Evolutionary conservation across 23 tunicate species (phyloP).

Genomic region (Botrylloides violaceus): DNA sequence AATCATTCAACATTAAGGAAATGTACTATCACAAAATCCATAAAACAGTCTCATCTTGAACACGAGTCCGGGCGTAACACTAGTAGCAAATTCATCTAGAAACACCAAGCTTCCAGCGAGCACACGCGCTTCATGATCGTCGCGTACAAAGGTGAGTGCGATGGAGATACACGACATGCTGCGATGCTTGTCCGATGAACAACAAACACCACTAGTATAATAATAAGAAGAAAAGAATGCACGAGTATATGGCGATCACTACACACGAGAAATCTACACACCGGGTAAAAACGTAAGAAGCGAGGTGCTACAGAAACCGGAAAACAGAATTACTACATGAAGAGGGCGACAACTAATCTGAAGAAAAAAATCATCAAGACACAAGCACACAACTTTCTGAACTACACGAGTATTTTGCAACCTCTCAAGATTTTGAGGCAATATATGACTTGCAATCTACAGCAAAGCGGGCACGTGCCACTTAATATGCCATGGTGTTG

Average conservation of each 20-base stretch:
- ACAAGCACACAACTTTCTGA: too few relatives aligned
- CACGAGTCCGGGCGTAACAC: too few relatives aligned
- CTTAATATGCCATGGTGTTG: too few relatives aligned
- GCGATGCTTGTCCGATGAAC: too few relatives aligned
- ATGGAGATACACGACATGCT: too few relatives aligned
- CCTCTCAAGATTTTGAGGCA: too few relatives aligned
- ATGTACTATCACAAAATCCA: background rate
- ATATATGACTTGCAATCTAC: background rate
- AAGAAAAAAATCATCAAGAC: too few relatives aligned
- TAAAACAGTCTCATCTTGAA: too few relatives aligned
- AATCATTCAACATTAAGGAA: background rate
- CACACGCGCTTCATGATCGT: too few relatives aligned
- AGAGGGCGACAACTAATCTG: background rate
- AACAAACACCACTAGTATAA: background rate
- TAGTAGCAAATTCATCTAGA: background rate
- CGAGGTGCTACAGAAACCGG: background rate
- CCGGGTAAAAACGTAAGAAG: too few relatives aligned
- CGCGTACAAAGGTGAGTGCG: background rate
- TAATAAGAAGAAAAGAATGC: background rate
- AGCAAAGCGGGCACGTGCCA: background rate
- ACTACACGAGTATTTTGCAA: too few relatives aligned
- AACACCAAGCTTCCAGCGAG: background rate
- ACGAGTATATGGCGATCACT: background rate
- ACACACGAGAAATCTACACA: background rate
- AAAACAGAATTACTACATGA: background rate